These are phyloP conservation scores for Sphaerolaimus hirsutus DNA, from an alignment of 2,888 invertebrate genomes.

Conservation along the genomic window DNA sequence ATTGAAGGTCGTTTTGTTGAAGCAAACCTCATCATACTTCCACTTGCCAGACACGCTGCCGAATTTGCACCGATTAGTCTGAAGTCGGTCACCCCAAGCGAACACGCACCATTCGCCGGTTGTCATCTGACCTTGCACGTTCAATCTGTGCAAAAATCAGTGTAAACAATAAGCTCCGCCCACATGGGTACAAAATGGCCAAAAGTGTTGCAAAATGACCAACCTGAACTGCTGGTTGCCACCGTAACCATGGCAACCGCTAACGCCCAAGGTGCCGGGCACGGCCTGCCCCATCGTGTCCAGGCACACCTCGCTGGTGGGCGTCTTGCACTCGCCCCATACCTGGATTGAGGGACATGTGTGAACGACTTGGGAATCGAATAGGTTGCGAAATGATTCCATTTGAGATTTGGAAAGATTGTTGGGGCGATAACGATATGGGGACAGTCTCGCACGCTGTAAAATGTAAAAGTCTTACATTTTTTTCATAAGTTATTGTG, in stretches of 20 bases:
- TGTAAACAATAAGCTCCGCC: background rate
- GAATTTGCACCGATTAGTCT: constrained; percentile 63
- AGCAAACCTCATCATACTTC: constrained; percentile 53
- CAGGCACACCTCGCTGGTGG: constrained; percentile 52
- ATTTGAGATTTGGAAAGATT: too few relatives aligned
- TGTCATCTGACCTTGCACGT: constrained; percentile 73
- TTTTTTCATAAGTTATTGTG: too few relatives aligned
- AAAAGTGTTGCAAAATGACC: background rate
- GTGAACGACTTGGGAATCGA: too few relatives aligned
- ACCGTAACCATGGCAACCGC: constrained; percentile 75
- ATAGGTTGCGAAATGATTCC: too few relatives aligned
- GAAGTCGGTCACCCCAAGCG: constrained; percentile 50
- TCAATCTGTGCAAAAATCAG: constrained; percentile 47
- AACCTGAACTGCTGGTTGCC: constrained; percentile 43
- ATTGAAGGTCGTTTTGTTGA: too few relatives aligned
- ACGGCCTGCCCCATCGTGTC: constrained; percentile 81
- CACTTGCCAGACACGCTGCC: constrained; percentile 85
- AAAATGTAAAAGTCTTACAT: too few relatives aligned
- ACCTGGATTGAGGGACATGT: too few relatives aligned
- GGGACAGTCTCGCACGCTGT: too few relatives aligned
- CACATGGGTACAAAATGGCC: background rate
- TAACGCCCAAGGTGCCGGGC: constrained; percentile 61
- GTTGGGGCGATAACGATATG: too few relatives aligned
- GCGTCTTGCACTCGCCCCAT: constrained; percentile 67
- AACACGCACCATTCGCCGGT: constrained; percentile 87